Conservation (phyloP, 2,888 invertebrate species). For the Lottia scabra region DNA sequence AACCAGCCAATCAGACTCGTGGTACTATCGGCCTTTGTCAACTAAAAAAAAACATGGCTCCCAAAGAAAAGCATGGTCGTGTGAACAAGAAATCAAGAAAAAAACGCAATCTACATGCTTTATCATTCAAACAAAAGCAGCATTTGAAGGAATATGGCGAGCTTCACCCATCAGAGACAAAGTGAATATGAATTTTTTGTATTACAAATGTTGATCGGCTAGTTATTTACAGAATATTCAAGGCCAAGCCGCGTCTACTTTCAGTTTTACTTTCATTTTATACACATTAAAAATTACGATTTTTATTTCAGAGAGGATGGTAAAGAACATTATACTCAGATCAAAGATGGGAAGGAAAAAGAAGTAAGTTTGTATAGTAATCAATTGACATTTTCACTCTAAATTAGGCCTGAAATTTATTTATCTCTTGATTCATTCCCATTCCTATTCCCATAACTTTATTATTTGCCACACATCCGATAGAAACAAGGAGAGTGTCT, state of each 20-base stretch:
- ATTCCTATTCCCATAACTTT: too few species aligned
- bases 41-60: slow-evolving; percentile 17
- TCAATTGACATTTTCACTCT: neutral
- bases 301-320: neutral
- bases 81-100: slow-evolving; percentile 11
- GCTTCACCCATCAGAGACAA: slow-evolving; percentile 37
- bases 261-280: too few species aligned
- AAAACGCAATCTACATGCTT: neutral
- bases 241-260: too few species aligned
- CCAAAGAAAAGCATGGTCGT: slow-evolving; percentile 4
- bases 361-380: neutral
- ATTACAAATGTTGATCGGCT: too few species aligned
- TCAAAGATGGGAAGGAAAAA: neutral
- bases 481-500: too few species aligned
- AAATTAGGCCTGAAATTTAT: neutral
- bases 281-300: too few species aligned
- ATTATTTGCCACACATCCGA: too few species aligned
- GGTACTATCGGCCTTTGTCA: too few species aligned
- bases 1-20: too few species aligned
- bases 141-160: slow-evolving; percentile 40
- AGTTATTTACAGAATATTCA: too few species aligned
- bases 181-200: slow-evolving; percentile 20
- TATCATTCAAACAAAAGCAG: slow-evolving; percentile 35
- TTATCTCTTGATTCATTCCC: too few species aligned
- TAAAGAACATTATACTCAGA: neutral